Conservation (phyloP, 2,797 vertebrate species). For the Premnoplex brunnescens region DNA sequence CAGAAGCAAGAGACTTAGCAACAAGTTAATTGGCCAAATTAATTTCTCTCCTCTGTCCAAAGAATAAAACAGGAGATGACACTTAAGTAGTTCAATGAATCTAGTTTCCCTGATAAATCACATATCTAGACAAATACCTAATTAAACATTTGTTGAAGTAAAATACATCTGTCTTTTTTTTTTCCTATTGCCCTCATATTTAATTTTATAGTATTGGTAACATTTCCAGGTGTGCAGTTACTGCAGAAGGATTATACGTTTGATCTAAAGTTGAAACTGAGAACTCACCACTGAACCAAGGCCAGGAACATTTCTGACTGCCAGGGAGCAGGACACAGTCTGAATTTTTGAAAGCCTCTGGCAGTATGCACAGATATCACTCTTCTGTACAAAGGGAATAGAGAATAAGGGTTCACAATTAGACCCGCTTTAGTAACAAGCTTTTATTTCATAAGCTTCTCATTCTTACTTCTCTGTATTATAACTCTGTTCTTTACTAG, state of each 20-base stretch:
- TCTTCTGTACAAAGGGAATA: not conserved
- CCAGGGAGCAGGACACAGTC: not conserved
- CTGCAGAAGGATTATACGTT: not conserved
- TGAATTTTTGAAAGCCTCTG: not conserved
- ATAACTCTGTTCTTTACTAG: not conserved
- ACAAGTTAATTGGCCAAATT: not conserved
- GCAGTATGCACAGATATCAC: rapidly evolving
- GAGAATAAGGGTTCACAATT: rapidly evolving
- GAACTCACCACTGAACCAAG: not conserved
- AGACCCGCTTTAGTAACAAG: not conserved
- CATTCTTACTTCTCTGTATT: not conserved
- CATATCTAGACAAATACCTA: not conserved
- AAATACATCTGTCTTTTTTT: not conserved
- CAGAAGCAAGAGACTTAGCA: not conserved
- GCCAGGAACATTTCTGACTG: not conserved
- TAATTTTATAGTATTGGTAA: not conserved
- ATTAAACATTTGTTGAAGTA: not conserved
- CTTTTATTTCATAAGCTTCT: not conserved
- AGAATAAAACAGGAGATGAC: not conserved
- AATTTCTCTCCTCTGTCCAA: not conserved
- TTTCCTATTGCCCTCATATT: not conserved
- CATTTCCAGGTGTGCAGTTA: not conserved
- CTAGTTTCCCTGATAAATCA: not conserved
- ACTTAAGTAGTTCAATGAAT: not conserved
- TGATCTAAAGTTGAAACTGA: not conserved